Percentiles rank a stretch among this genome's conserved stretches.
phyloP scores from a whole-genome alignment of 2,113 vertebrate genomes.

The Lamprotornis superbus region DNA sequence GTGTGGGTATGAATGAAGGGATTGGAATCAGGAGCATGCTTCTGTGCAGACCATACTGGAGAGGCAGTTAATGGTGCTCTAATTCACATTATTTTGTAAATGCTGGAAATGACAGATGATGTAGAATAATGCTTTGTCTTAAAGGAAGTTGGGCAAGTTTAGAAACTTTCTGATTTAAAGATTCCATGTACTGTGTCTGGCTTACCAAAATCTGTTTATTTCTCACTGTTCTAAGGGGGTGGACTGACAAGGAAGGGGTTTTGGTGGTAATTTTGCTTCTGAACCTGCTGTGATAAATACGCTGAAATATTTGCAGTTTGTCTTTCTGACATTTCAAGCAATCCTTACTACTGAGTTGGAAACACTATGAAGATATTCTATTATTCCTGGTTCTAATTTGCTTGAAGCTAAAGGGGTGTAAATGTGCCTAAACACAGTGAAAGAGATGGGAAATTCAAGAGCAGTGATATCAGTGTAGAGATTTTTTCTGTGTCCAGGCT shows the following conservation, averaged over 20 bases:
- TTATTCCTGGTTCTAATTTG: neutral
- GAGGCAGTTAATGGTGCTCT: neutral
- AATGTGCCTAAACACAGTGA: neutral
- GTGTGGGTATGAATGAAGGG: neutral
- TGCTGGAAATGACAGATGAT: neutral
- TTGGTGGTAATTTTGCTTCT: neutral
- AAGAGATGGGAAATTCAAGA: neutral
- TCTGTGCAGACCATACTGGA: neutral
- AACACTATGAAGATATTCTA: neutral
- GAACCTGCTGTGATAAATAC: neutral
- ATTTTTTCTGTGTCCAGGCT: neutral
- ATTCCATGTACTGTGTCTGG: neutral
- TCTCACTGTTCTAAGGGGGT: neutral
- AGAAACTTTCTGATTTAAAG: neutral
- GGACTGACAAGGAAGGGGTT: neutral
- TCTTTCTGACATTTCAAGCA: neutral
- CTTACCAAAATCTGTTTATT: neutral
- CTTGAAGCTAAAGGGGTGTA: neutral
- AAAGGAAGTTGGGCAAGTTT: neutral
- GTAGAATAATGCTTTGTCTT: neutral
- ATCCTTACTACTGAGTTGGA: neutral
- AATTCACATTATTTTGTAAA: neutral
- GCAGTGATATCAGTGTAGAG: neutral
- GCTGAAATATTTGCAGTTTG: neutral
- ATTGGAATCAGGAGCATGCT: neutral